These are phyloP conservation scores for Antheraea yamamai DNA, from an alignment of 2,888 invertebrate species.

Conservation along the genomic window DNA sequence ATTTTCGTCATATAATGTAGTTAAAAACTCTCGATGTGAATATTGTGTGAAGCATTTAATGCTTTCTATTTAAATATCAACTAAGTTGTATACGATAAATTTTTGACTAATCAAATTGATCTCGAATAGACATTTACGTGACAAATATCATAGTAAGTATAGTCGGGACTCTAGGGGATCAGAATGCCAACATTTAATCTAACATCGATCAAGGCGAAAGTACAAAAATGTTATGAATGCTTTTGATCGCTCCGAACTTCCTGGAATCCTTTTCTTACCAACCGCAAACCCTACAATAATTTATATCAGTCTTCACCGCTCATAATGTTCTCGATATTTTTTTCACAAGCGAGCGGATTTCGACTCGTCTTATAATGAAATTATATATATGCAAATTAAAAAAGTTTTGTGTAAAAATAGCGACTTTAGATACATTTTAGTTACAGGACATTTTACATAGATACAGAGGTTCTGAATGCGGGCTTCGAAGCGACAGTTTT, in stretches of 20 bases:
- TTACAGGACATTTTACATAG: constrained; percentile 73
- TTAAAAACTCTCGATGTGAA: constrained; percentile 59
- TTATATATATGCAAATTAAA: constrained; percentile 63
- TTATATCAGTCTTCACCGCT: constrained; percentile 80
- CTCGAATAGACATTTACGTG: constrained; percentile 72
- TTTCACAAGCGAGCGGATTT: constrained; percentile 69
- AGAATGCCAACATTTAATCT: constrained; percentile 72
- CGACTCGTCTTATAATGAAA: constrained; percentile 62
- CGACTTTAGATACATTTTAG: constrained; percentile 72
- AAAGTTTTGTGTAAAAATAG: constrained; percentile 75
- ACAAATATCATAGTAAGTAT: constrained; percentile 72
- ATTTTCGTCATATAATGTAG: constrained; percentile 47
- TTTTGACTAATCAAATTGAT: constrained; percentile 65
- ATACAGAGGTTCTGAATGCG: constrained; percentile 58
- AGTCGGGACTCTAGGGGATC: constrained; percentile 67
- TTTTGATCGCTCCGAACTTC: constrained; percentile 63
- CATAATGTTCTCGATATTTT: constrained; percentile 72
- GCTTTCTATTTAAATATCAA: constrained; percentile 64
- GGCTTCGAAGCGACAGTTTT: constrained; percentile 72
- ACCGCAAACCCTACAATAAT: constrained; percentile 71
- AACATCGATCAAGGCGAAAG: constrained; percentile 75
- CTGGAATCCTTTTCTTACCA: constrained; percentile 66
- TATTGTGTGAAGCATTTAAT: constrained; percentile 68
- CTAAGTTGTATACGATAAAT: constrained; percentile 70
- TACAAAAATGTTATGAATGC: constrained; percentile 59